Base-by-base conservation (phyloP, 2,113 vertebrate genomes). In the Nesoenas mayeri region DNA sequence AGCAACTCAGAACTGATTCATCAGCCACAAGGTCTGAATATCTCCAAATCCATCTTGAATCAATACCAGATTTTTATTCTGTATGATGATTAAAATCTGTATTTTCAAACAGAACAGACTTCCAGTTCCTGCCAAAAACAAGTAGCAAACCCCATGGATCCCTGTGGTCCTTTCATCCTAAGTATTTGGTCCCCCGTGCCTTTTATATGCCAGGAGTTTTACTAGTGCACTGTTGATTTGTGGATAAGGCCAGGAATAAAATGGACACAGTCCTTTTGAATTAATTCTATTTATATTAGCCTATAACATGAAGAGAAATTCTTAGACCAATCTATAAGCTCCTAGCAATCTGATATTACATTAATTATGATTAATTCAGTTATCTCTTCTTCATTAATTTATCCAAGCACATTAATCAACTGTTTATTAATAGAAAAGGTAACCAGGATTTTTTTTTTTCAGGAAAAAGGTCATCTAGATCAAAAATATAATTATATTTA, bases 381-480 rank as follows among this genome's bases (percentile, higher is more conserved):
- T 94, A 64, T 87, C 28, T 92, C 38, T 64, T 80, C 58, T 93
- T 91, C 83, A 93, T 94, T 93, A 93, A 91, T 91, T 91, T 60
- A 70, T 65, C 22, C 71, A 85, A 40, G 13, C 60, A 44, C 44
- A 85, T 83, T 83, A 90, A 96, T 92, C 42, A 93, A 73, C 10
- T 70, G 89, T 75, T 89, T 89, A 78, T 81, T 90, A 89, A 75
- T 36, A 81, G 66, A 73, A 88, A 86, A 85, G 9, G 17, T 40
- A 88, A 80, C 26, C 10, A 66, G n/a, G 20, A 50, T 6, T 70
- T 54, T 50, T 70, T 40, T 61, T 64, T 20, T 69, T 28, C 13
- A 44, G 24, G 48, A 38, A 57, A 57, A 86, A 73, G 64, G 29
- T 92, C 58, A 77, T 51, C 38, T 70, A 70, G 22, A 87, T 12